phyloP scores from a whole-genome alignment of 2,113 vertebrate species.

The Dissostichus mawsoni region DNA sequence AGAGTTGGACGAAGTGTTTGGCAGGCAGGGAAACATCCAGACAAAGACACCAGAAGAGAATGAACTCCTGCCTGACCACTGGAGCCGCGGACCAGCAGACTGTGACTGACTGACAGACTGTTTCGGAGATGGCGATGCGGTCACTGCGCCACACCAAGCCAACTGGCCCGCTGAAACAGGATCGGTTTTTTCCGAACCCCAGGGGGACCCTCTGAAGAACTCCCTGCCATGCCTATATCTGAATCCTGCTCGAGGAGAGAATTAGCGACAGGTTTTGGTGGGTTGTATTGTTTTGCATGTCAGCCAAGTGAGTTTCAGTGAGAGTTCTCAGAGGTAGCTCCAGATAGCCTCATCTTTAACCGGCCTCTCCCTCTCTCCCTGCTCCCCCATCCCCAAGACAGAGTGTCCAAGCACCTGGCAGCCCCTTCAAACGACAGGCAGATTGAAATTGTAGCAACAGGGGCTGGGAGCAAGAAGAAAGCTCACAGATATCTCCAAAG shows the following conservation, averaged over 20 bases:
- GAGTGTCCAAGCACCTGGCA: slow-evolving; percentile 78
- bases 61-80: slow-evolving; percentile 65
- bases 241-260: slow-evolving; percentile 54
- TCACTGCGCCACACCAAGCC: slow-evolving; percentile 73
- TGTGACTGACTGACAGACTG: slow-evolving; percentile 76
- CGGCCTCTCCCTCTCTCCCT: neutral
- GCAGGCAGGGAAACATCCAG: slow-evolving; percentile 56
- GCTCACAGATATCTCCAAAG: slow-evolving; percentile 70
- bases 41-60: slow-evolving; percentile 57
- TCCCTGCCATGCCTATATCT: slow-evolving; percentile 57
- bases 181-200: slow-evolving; percentile 66
- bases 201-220: slow-evolving; percentile 48
- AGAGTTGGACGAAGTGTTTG: slow-evolving; percentile 65
- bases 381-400: slow-evolving; percentile 35
- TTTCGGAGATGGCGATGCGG: slow-evolving; percentile 65
- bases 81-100: slow-evolving; percentile 68
- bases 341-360: slow-evolving; percentile 72
- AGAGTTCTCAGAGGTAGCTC: slow-evolving; percentile 75
- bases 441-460: slow-evolving; percentile 69
- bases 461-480: slow-evolving; percentile 71
- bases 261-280: slow-evolving; percentile 53
- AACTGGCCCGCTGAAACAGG: slow-evolving; percentile 70
- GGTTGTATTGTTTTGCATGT: slow-evolving; percentile 50
- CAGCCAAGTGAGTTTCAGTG: slow-evolving; percentile 68
- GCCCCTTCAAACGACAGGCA: slow-evolving; percentile 66